A percentile compares a stretch with the other conserved stretches of the same genome.
These are phyloP conservation scores for Pseudolaguvia tuberculata DNA, from an alignment of 2,113 vertebrate genomes.

Conservation along the genomic window DNA sequence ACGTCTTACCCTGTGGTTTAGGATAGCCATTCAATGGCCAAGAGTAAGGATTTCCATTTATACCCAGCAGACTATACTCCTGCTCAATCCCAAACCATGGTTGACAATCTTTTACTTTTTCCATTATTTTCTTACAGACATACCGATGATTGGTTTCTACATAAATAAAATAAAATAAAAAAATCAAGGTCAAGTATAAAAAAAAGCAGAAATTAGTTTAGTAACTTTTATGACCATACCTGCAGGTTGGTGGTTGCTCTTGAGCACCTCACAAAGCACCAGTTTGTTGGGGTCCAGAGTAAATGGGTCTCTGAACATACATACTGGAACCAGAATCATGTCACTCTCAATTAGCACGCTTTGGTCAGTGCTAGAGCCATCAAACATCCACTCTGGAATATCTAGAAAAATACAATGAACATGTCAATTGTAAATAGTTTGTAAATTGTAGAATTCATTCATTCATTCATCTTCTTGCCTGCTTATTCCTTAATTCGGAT, in stretches of 20 bases:
- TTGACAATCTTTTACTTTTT: conserved; percentile 53
- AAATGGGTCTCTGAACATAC: conserved; percentile 73
- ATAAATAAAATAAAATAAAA: neutral
- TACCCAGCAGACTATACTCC: conserved; percentile 62
- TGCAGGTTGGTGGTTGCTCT: conserved; percentile 69
- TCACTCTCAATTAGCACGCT: conserved; percentile 77
- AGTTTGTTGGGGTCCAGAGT: conserved; percentile 68
- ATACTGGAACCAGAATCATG: conserved; percentile 72
- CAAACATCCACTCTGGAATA: conserved; percentile 71
- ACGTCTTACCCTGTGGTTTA: conserved; percentile 57
- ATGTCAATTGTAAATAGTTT: neutral
- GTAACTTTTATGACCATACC: conserved; percentile 50
- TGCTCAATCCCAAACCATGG: conserved; percentile 73
- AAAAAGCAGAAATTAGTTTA: neutral
- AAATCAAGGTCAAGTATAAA: neutral
- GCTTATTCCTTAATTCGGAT: too few species aligned
- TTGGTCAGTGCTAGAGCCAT: conserved; percentile 72
- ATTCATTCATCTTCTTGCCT: too few species aligned
- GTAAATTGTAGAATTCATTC: too few species aligned
- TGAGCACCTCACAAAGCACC: conserved; percentile 74
- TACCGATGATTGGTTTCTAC: conserved; percentile 70
- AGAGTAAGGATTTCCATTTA: conserved; percentile 59
- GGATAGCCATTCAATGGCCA: conserved; percentile 65
- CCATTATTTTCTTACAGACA: conserved; percentile 62
- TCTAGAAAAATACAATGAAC: conserved; percentile 56